These are phyloP conservation scores for Aphaenogaster rudis DNA, from an alignment of 1,140 invertebrate genomes.

Conservation along the genomic window DNA sequence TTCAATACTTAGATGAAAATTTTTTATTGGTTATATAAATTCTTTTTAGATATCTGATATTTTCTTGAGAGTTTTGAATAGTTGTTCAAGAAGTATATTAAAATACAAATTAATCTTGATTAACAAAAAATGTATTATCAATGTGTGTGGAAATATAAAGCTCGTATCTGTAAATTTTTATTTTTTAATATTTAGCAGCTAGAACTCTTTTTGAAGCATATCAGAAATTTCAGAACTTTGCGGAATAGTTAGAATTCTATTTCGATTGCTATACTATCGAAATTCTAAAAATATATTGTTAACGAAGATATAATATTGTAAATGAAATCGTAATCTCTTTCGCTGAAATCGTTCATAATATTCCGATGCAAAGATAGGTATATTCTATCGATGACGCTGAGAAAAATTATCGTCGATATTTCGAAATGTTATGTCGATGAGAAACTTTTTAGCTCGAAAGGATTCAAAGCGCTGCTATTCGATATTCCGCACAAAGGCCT, in stretches of 20 bases:
- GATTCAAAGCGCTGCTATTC: conserved; percentile 52
- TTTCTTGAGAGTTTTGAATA: not conserved
- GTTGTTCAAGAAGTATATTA: not conserved
- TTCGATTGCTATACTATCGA: not conserved
- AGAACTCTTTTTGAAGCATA: conserved; percentile 5
- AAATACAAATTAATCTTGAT: not conserved
- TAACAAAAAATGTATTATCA: conserved; percentile 14
- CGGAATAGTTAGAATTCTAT: not conserved
- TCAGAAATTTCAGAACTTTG: not conserved
- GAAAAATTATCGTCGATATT: conserved; percentile 38
- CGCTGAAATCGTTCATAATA: conserved; percentile 11
- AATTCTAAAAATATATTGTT: not conserved
- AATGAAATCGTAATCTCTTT: conserved; percentile 1
- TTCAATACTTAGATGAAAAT: not conserved
- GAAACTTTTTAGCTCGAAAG: conserved; percentile 51
- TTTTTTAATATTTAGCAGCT: not conserved
- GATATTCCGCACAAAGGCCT: conserved; percentile 61
- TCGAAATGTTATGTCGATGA: conserved; percentile 56
- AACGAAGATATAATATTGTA: not conserved
- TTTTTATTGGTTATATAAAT: not conserved
- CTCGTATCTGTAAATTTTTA: not conserved
- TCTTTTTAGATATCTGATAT: not conserved
- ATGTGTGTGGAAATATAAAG: not conserved
- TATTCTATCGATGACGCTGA: not conserved
- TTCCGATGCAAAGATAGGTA: conserved; percentile 2